Evolutionary conservation across 2,113 vertebrate genomes (phyloP).

Genomic region (Daphoenositta chrysoptera): DNA sequence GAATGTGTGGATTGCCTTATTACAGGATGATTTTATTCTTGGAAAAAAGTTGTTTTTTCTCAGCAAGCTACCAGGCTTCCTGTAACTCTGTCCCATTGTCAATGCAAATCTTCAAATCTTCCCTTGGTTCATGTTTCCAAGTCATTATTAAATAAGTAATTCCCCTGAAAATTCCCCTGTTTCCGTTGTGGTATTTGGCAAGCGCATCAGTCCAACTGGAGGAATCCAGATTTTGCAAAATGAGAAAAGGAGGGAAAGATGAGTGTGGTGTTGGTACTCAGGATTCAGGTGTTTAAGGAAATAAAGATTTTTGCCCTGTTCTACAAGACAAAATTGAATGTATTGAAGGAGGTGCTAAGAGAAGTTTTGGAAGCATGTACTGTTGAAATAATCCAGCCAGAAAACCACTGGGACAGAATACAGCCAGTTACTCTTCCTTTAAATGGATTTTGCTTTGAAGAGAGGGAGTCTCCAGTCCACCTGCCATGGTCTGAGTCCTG

Average conservation of each 20-base stretch:
- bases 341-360: background rate
- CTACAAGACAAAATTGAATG: background rate
- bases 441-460: background rate
- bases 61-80: background rate
- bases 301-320: background rate
- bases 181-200: background rate
- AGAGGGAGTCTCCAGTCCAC: background rate
- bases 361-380: accelerated
- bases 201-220: background rate
- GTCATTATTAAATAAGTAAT: background rate
- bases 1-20: background rate
- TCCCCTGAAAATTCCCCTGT: background rate
- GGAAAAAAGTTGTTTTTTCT: background rate
- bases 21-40: background rate
- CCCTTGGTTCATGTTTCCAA: background rate
- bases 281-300: background rate
- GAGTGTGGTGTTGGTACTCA: background rate
- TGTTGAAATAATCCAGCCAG: background rate
- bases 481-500: background rate
- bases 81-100: background rate
- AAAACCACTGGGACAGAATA: background rate
- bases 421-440: background rate
- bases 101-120: background rate
- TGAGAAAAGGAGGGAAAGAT: background rate
- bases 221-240: background rate